Conservation (phyloP, 2,888 invertebrate genomes). For the Paralinhomoeus sp. region DNA sequence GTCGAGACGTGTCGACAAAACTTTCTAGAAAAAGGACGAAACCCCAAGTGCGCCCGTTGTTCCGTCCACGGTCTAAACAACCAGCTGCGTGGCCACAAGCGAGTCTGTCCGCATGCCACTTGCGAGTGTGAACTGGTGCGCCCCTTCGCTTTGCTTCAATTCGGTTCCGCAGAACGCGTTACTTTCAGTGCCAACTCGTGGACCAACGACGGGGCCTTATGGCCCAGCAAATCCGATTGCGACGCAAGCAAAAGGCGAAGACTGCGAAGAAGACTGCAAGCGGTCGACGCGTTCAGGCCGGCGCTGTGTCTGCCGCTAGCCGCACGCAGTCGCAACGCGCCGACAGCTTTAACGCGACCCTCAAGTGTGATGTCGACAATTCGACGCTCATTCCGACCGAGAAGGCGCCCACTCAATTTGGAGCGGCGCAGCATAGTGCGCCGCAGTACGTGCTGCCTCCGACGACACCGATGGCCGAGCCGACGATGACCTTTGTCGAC, state of each 20-base stretch:
- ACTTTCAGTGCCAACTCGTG: conserved; percentile 17
- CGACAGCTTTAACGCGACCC: too few species aligned
- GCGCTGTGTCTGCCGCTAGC: background rate
- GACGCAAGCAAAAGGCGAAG: conserved; percentile 12
- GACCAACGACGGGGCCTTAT: conserved; percentile 16
- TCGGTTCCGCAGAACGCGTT: background rate
- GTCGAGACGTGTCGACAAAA: too few species aligned
- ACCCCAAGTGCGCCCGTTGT: conserved; percentile 21
- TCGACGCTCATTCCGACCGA: too few species aligned
- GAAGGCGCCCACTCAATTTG: too few species aligned
- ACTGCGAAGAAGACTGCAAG: too few species aligned
- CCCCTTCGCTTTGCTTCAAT: background rate
- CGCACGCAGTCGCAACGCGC: too few species aligned
- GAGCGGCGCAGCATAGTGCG: too few species aligned
- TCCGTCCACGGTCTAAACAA: conserved; percentile 17
- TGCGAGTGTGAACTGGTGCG: conserved; percentile 16
- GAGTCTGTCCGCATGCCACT: conserved; percentile 12
- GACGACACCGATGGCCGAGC: too few species aligned
- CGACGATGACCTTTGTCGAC: too few species aligned
- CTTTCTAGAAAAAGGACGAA: conserved; percentile 1
- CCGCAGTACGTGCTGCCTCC: too few species aligned
- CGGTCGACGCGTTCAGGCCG: too few species aligned
- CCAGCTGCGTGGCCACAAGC: conserved; percentile 20
- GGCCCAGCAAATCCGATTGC: conserved; percentile 20
- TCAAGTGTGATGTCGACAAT: too few species aligned